Evolutionary conservation across 2,888 invertebrate genomes (phyloP).

Genomic region (Limenitis camilla): DNA sequence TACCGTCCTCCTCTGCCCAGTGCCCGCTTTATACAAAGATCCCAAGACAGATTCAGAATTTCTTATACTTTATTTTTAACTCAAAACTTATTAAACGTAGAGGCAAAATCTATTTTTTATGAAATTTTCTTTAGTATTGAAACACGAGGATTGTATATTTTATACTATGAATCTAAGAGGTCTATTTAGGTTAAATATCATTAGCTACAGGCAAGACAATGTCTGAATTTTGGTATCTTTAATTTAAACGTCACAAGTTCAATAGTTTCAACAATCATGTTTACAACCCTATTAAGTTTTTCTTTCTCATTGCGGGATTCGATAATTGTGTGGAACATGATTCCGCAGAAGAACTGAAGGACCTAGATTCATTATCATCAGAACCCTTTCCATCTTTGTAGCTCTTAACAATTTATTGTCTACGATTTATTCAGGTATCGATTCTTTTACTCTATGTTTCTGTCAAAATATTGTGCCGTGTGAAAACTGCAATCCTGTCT

Average conservation of each 20-base stretch:
- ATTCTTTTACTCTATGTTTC: slow-evolving; percentile 69
- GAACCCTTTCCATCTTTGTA: too few species aligned
- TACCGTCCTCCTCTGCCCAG: slow-evolving; percentile 43
- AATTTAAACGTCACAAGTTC: slow-evolving; percentile 71
- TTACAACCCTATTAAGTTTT: slow-evolving; percentile 70
- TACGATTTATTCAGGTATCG: slow-evolving; percentile 63
- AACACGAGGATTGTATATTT: too few species aligned
- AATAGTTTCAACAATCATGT: slow-evolving; percentile 69
- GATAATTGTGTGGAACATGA: slow-evolving; percentile 41
- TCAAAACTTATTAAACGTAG: too few species aligned
- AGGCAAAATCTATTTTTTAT: too few species aligned
- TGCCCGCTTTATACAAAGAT: slow-evolving; percentile 6
- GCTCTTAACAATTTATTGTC: slow-evolving; percentile 38
- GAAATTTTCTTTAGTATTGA: too few species aligned
- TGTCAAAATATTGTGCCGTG: slow-evolving; percentile 61
- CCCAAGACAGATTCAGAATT: slow-evolving; percentile 13
- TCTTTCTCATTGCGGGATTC: slow-evolving; percentile 53
- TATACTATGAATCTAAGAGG: too few species aligned
- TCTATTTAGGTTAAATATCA: slow-evolving; percentile 35
- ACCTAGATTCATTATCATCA: too few species aligned
- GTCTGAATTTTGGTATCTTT: slow-evolving; percentile 69
- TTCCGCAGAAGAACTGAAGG: slow-evolving; percentile 44
- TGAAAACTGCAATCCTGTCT: slow-evolving; percentile 5
- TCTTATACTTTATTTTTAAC: slow-evolving; percentile 1
- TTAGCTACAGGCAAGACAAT: slow-evolving; percentile 54